phyloP scores from a whole-genome alignment of 2,888 invertebrate species.

The Entomobrya proxima region DNA sequence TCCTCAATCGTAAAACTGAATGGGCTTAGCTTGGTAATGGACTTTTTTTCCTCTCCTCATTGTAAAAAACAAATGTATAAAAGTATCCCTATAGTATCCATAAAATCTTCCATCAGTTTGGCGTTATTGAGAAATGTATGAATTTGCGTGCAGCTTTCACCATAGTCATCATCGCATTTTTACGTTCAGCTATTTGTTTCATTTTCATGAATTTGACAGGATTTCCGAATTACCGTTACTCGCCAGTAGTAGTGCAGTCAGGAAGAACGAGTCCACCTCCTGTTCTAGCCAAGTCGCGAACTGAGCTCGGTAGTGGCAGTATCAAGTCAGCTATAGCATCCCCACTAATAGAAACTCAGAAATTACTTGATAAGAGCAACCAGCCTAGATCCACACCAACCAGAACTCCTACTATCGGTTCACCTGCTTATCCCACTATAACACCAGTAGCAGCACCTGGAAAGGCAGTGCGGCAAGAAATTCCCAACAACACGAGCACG shows the following conservation, averaged over 20 bases:
- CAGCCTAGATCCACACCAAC: constrained; percentile 52
- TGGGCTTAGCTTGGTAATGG: neutral
- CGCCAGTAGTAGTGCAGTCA: constrained; percentile 31
- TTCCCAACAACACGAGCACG: constrained; percentile 40
- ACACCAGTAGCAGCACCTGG: constrained; percentile 40
- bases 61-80: no score
- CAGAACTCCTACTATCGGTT: constrained; percentile 27
- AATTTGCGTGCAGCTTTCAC: neutral
- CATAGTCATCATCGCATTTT: constrained; percentile 19
- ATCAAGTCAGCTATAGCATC: constrained; percentile 53
- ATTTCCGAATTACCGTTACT: constrained; percentile 62
- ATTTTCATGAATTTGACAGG: constrained; percentile 45
- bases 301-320: constrained; percentile 51
- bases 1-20: neutral
- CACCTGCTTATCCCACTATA: constrained; percentile 31
- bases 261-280: constrained; percentile 57
- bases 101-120: no score
- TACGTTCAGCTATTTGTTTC: neutral
- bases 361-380: constrained; percentile 50
- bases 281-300: constrained; percentile 28
- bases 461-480: constrained; percentile 60
- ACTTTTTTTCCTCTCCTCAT: no score
- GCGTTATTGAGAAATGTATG: no score
- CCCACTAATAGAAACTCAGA: constrained; percentile 44
- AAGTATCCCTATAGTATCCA: no score